Percentiles rank a stretch among this genome's conserved stretches.
Conservation (phyloP, 2,797 vertebrate species). For the Hoplostethus atlanticus region DNA sequence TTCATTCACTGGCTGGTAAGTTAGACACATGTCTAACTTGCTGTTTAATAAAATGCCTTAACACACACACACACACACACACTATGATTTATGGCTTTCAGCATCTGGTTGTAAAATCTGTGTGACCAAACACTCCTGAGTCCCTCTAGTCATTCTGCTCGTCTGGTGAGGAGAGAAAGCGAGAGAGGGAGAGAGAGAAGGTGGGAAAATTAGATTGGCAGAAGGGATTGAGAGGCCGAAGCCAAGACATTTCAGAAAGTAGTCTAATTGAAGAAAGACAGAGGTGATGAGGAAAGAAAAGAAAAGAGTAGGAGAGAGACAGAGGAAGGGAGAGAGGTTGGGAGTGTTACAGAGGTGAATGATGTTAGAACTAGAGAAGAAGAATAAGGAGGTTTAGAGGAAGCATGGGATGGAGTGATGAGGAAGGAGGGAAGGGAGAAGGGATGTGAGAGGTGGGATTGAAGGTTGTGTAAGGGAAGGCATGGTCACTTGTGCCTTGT, state of each 20-base stretch:
- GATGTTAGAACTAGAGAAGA: no score
- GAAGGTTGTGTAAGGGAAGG: no score
- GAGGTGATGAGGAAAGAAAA: neutral
- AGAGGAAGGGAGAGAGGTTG: neutral
- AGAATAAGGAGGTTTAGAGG: no score
- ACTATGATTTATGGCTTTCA: conserved; percentile 71
- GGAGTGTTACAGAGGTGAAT: no score
- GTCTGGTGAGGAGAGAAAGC: neutral
- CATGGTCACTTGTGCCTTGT: no score
- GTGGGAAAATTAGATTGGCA: no score
- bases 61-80: conserved; percentile 49
- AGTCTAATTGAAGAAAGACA: conserved; percentile 14
- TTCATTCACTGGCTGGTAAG: no score
- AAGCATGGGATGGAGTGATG: no score
- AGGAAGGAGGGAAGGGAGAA: no score
- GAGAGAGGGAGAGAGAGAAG: neutral
- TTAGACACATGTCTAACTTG: no score
- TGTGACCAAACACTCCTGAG: conserved; percentile 76
- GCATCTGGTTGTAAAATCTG: conserved; percentile 80
- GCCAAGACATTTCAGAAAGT: neutral
- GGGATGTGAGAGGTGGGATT: no score
- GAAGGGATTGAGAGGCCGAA: neutral
- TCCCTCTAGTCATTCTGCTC: conserved; percentile 63
- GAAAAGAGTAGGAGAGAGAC: no score
- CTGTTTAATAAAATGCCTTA: conserved; percentile 73